Evolutionary conservation across 2,113 vertebrate species (phyloP).

Genomic region (Grammomys surdaster): DNA sequence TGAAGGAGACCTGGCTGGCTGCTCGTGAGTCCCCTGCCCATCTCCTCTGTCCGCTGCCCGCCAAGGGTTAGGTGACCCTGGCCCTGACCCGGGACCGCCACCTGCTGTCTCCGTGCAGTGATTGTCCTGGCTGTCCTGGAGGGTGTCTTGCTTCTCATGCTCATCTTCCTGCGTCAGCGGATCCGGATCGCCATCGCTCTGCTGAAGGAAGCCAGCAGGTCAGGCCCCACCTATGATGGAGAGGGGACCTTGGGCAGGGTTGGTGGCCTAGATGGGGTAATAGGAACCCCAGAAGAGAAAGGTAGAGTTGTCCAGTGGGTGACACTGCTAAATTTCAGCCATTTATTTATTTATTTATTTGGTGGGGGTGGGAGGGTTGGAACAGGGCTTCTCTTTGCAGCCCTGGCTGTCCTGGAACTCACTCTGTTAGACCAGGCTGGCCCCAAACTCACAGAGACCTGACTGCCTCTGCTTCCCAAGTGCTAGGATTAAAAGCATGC

Average conservation of each 20-base stretch:
- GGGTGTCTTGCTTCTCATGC: constrained; percentile 88
- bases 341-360: background rate
- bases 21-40: constrained; percentile 87
- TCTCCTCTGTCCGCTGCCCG: accelerated
- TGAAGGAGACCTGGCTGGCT: constrained; percentile 94
- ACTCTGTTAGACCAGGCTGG: background rate
- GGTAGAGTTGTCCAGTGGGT: background rate
- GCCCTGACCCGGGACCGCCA: background rate
- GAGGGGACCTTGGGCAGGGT: background rate
- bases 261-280: accelerated
- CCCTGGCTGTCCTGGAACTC: background rate
- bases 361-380: too few relatives aligned
- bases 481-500: background rate
- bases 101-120: constrained; percentile 63
- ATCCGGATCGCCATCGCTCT: constrained; percentile 93
- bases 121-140: constrained; percentile 90
- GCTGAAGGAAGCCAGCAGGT: constrained; percentile 94
- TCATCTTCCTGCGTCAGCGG: constrained; percentile 92
- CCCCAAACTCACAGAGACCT: background rate
- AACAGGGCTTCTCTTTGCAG: background rate
- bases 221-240: background rate
- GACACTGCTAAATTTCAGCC: background rate
- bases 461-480: background rate
- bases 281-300: background rate
- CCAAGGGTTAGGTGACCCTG: background rate